These are phyloP conservation scores for Pangasianodon gigas DNA, from an alignment of 2,113 vertebrate genomes.

Conservation along the genomic window DNA sequence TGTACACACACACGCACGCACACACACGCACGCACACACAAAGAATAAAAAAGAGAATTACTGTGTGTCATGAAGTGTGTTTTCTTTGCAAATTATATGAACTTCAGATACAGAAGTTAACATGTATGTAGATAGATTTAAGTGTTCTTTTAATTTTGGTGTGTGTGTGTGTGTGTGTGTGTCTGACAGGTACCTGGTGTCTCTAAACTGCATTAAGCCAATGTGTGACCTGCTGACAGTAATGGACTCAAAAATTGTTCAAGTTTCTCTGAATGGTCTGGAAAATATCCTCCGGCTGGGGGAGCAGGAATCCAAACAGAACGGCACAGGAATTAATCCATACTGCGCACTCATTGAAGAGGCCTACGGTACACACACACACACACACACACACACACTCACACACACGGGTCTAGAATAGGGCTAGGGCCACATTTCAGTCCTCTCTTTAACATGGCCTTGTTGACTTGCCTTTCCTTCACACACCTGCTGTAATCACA, in stretches of 20 bases:
- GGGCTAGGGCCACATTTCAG: too few species aligned
- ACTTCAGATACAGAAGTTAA: background rate
- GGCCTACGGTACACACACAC: slow-evolving; percentile 76
- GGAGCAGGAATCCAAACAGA: slow-evolving; percentile 87
- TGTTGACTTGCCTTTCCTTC: too few species aligned
- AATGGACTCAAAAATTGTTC: slow-evolving; percentile 92
- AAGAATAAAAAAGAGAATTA: too few species aligned
- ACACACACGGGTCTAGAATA: too few species aligned
- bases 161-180: background rate
- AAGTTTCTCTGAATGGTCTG: slow-evolving; percentile 88
- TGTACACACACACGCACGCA: background rate
- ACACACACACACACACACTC: slow-evolving; percentile 28
- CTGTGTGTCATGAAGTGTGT: background rate
- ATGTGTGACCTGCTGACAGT: slow-evolving; percentile 90
- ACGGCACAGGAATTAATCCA: slow-evolving; percentile 82
- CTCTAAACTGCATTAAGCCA: slow-evolving; percentile 87
- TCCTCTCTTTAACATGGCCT: too few species aligned
- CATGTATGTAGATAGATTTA: background rate
- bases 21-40: background rate
- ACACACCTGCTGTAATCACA: background rate
- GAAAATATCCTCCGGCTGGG: slow-evolving; percentile 89
- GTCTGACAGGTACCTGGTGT: slow-evolving; percentile 82
- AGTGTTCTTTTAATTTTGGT: background rate
- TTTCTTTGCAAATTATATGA: background rate
- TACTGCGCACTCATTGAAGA: slow-evolving; percentile 89